Evolutionary conservation across 2,888 invertebrate species (phyloP).

Genomic region (Megastigmus dorsalis): DNA sequence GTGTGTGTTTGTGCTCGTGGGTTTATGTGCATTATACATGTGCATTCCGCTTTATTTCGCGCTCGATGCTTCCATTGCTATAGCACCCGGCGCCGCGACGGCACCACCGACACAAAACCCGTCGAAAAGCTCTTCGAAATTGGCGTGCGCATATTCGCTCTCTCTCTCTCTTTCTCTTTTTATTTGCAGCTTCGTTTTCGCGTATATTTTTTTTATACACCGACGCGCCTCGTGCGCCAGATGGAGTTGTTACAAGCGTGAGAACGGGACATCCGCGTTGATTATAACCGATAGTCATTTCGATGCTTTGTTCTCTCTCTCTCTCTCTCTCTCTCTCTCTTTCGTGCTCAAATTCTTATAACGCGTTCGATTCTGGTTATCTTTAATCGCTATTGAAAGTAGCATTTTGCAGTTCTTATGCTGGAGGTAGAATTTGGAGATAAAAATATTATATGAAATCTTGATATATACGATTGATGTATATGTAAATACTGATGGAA

Average conservation of each 20-base stretch:
- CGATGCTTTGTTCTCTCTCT: not conserved
- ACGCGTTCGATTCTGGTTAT: conserved; percentile 34
- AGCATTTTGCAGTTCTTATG: too few species aligned
- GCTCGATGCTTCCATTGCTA: not conserved
- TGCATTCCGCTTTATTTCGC: conserved; percentile 47
- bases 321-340: too few species aligned
- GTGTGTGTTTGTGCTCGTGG: not conserved
- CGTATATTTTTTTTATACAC: conserved; percentile 15
- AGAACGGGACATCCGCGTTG: not conserved
- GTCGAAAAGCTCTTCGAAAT: conserved; percentile 35
- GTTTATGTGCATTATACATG: conserved; percentile 22
- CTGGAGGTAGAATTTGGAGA: too few species aligned
- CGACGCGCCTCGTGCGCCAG: conserved; percentile 12
- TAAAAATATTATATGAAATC: too few species aligned
- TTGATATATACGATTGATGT: too few species aligned
- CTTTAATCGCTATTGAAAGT: too few species aligned
- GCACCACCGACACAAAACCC: conserved; percentile 35
- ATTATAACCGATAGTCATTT: conserved; percentile 29
- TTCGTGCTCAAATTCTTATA: conserved; percentile 15
- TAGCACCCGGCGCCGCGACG: too few species aligned
- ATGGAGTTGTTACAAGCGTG: conserved; percentile 37
- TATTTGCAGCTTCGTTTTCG: not conserved
- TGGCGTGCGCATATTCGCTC: not conserved
- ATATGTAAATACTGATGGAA: too few species aligned
- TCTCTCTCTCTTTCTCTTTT: not conserved